These are phyloP conservation scores for Ernsta delagoae DNA, from an alignment of 2,888 invertebrate genomes.

Conservation along the genomic window DNA sequence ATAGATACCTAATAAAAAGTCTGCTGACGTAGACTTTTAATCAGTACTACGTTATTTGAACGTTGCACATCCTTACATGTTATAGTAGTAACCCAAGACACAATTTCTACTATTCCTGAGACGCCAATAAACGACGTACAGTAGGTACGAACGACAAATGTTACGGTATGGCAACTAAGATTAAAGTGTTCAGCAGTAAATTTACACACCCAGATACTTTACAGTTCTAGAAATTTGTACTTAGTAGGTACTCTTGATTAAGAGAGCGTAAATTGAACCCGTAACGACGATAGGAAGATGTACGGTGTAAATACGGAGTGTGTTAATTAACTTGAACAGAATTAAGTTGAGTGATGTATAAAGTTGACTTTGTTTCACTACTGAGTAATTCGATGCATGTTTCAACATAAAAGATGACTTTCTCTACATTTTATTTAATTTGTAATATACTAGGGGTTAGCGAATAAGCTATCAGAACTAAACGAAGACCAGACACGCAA, in stretches of 20 bases:
- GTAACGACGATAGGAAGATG: neutral
- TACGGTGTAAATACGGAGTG: too few relatives aligned
- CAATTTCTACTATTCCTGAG: neutral
- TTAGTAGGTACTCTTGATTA: slow-evolving; percentile 4
- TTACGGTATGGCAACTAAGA: neutral
- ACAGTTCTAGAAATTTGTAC: slow-evolving; percentile 1
- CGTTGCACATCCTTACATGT: neutral
- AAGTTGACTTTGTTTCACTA: neutral
- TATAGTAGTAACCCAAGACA: neutral
- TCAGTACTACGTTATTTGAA: too few relatives aligned
- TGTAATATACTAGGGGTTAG: too few relatives aligned
- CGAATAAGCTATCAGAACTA: too few relatives aligned
- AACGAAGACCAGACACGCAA: too few relatives aligned
- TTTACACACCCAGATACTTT: slow-evolving; percentile 18
- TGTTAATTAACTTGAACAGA: neutral
- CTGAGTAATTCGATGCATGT: neutral
- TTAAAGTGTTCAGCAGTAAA: slow-evolving; percentile 9
- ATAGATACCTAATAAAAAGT: too few relatives aligned
- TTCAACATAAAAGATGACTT: too few relatives aligned
- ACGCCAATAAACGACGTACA: neutral
- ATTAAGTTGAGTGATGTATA: neutral
- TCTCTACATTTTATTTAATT: too few relatives aligned
- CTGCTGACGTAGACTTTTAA: too few relatives aligned
- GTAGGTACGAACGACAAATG: slow-evolving; percentile 10
- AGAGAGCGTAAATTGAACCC: slow-evolving; percentile 3